Conservation (phyloP, 2,113 vertebrate species). For the Python bivittatus region DNA sequence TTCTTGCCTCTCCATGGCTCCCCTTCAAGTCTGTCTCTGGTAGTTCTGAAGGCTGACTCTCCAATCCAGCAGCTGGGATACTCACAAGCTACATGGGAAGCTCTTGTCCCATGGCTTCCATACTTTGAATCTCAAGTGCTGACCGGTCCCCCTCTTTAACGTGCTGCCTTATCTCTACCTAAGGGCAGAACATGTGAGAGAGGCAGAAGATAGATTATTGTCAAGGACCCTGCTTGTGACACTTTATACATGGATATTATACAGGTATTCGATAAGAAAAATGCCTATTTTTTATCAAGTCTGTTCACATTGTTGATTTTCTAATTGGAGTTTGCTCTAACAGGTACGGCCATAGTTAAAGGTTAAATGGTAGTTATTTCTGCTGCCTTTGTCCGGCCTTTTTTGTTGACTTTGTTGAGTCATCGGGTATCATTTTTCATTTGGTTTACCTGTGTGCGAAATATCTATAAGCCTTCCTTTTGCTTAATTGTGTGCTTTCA, state of each 20-base stretch:
- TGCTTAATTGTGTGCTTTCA: conserved; percentile 5
- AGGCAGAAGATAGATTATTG: not conserved
- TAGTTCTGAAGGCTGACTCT: not conserved
- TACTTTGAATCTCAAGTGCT: not conserved
- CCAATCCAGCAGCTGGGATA: not conserved
- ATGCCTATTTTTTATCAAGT: not conserved
- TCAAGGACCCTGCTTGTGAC: not conserved
- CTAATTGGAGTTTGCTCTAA: not conserved
- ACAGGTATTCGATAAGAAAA: not conserved
- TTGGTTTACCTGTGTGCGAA: not conserved
- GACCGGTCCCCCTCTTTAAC: not conserved
- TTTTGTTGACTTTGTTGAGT: not conserved
- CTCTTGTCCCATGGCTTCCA: not conserved
- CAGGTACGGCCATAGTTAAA: not conserved
- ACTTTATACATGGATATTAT: not conserved
- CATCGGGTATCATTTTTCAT: conserved; percentile 2
- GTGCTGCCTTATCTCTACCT: not conserved
- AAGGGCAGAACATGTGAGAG: not conserved
- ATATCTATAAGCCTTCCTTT: conserved; percentile 10
- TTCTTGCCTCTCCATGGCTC: not conserved
- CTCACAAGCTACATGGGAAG: not conserved
- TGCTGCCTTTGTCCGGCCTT: not conserved
- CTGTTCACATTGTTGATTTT: not conserved
- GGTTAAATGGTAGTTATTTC: not conserved
- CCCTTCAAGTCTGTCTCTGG: not conserved